Percentiles rank a stretch among this genome's conserved stretches.
Conservation (phyloP, 2,113 vertebrate genomes). For the Holacanthus passer region DNA sequence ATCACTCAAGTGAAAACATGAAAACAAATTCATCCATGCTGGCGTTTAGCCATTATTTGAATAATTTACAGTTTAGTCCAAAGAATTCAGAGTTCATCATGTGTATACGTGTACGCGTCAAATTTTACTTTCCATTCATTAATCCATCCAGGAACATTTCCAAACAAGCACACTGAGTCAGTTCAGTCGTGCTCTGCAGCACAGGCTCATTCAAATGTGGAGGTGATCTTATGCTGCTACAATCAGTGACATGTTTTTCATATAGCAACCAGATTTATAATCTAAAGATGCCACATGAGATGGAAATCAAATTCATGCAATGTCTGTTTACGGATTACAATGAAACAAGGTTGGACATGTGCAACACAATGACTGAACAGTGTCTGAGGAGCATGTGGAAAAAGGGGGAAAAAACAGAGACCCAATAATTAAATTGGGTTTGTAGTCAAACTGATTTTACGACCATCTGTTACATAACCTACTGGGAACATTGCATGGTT, state of each 20-base stretch:
- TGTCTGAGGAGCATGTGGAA: neutral
- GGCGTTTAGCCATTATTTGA: neutral
- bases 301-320: neutral
- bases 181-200: neutral
- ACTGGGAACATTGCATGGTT: conserved; percentile 1
- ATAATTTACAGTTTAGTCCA: neutral
- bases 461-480: conserved; percentile 38
- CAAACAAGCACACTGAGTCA: neutral
- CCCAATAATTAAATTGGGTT: conserved; percentile 42
- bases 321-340: neutral
- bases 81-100: neutral
- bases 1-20: no score
- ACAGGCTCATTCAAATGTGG: neutral
- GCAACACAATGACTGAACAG: neutral
- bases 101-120: conserved; percentile 3
- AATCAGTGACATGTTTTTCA: neutral
- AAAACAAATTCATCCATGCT: neutral
- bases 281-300: neutral
- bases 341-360: conserved; percentile 5
- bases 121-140: conserved; percentile 6
- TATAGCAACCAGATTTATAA: neutral
- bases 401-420: neutral
- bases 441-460: conserved; percentile 44
- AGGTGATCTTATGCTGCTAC: neutral
- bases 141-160: neutral